Evolutionary conservation across 2,888 invertebrate species (phyloP).

Genomic region (Tenthredo distinguenda): DNA sequence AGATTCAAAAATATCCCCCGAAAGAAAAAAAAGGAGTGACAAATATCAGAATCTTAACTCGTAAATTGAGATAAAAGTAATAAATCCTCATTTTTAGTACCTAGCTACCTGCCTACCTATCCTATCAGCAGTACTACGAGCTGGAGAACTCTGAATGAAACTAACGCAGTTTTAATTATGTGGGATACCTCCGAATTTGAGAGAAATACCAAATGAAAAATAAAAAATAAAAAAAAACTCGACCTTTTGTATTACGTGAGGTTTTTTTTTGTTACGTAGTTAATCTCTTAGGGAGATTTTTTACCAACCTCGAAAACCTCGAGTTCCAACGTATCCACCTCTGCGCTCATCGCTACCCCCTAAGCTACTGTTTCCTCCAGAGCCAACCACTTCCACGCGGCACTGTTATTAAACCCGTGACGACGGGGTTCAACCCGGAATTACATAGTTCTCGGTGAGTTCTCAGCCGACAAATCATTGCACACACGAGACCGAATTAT

Average conservation of each 20-base stretch:
- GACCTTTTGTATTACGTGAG: background rate
- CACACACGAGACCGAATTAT: background rate
- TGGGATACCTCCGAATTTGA: background rate
- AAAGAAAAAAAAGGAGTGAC: background rate
- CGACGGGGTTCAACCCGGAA: slow-evolving; percentile 64
- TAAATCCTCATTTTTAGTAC: background rate
- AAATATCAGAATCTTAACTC: background rate
- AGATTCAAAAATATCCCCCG: background rate
- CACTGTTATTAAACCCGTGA: slow-evolving; percentile 65
- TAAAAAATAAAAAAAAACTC: background rate
- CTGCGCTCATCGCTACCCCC: slow-evolving; percentile 72
- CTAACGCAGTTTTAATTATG: background rate
- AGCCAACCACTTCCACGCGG: slow-evolving; percentile 72
- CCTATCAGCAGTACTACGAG: background rate
- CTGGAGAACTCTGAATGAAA: background rate
- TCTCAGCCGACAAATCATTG: slow-evolving; percentile 33
- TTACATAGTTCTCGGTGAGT: slow-evolving; percentile 66
- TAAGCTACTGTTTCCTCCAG: slow-evolving; percentile 70
- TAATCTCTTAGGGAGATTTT: background rate
- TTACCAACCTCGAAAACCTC: slow-evolving; percentile 77
- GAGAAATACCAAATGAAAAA: too few relatives aligned
- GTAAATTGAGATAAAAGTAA: background rate
- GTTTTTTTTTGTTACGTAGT: background rate
- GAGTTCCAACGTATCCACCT: slow-evolving; percentile 76
- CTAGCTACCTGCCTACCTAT: background rate